These are phyloP conservation scores for Muscina levida DNA, from an alignment of 2,888 invertebrate genomes.

Conservation along the genomic window DNA sequence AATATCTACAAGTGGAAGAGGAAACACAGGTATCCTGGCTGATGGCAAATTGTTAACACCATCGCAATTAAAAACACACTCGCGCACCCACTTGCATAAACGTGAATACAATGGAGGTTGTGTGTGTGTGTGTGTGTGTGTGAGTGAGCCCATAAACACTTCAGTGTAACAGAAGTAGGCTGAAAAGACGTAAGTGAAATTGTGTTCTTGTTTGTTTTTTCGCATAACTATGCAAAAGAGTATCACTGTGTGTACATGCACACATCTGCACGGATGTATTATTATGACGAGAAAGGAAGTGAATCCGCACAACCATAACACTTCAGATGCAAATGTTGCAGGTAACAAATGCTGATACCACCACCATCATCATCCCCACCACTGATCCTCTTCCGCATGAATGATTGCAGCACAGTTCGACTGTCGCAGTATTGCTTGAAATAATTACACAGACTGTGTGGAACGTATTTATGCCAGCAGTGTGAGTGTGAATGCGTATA, in stretches of 20 bases:
- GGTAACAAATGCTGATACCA: conserved; percentile 29
- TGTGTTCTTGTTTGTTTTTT: conserved; percentile 19
- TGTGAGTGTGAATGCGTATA: no score
- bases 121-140: conserved; percentile 10
- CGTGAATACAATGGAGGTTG: no score
- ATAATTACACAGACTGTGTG: no score
- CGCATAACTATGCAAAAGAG: not conserved
- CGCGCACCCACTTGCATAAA: not conserved
- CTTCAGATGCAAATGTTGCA: conserved; percentile 50
- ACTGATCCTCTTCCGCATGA: not conserved
- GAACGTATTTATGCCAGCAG: no score
- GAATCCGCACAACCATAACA: conserved; percentile 50
- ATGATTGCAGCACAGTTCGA: conserved; percentile 11
- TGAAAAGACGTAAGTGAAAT: conserved; percentile 24
- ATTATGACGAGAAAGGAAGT: conserved; percentile 19
- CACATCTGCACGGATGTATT: not conserved
- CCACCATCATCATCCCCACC: not conserved
- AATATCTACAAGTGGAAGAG: conserved; percentile 20
- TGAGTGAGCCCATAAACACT: conserved; percentile 14
- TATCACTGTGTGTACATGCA: not conserved
- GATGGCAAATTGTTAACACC: conserved; percentile 35
- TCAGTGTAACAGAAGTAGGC: conserved; percentile 19
- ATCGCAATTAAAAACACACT: conserved; percentile 26
- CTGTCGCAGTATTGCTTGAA: conserved; percentile 1
- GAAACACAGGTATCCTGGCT: conserved; percentile 40